These are phyloP conservation scores for Orthosia incerta DNA, from an alignment of 2,888 invertebrate species.

Conservation along the genomic window DNA sequence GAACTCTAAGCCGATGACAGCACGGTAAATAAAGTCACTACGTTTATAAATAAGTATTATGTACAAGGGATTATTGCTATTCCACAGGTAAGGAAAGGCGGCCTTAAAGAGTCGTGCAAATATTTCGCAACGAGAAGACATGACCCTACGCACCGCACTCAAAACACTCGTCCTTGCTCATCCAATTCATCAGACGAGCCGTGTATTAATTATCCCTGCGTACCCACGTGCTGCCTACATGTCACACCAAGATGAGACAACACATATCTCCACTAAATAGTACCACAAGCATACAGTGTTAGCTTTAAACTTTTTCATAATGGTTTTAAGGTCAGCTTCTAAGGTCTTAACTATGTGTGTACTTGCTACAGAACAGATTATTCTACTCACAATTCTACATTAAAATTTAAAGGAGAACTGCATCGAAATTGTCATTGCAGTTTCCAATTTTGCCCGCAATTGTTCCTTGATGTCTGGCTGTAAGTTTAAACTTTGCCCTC, in stretches of 20 bases:
- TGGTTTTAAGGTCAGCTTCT: constrained; percentile 15
- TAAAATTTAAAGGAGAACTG: neutral
- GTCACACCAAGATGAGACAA: constrained; percentile 39
- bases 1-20: constrained; percentile 31
- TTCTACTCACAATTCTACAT: neutral
- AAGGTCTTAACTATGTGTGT: neutral
- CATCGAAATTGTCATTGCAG: neutral
- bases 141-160: constrained; percentile 49
- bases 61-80: constrained; percentile 32
- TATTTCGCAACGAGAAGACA: constrained; percentile 9
- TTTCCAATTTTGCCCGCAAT: neutral
- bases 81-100: constrained; percentile 8
- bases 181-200: constrained; percentile 39
- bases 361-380: too few species aligned
- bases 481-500: neutral
- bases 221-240: constrained; percentile 65
- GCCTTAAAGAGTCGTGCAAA: constrained; percentile 18
- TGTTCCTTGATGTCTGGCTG: neutral
- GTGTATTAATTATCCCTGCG: constrained; percentile 57
- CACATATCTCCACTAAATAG: constrained; percentile 24
- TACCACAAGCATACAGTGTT: constrained; percentile 3
- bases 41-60: constrained; percentile 34
- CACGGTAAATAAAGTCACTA: constrained; percentile 28
- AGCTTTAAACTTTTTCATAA: constrained; percentile 1
- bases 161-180: constrained; percentile 59